A percentile compares a stretch with the other conserved stretches of the same genome.
Evolutionary conservation across 2,888 invertebrate genomes (phyloP).

Genomic region (Chirona hameri): DNA sequence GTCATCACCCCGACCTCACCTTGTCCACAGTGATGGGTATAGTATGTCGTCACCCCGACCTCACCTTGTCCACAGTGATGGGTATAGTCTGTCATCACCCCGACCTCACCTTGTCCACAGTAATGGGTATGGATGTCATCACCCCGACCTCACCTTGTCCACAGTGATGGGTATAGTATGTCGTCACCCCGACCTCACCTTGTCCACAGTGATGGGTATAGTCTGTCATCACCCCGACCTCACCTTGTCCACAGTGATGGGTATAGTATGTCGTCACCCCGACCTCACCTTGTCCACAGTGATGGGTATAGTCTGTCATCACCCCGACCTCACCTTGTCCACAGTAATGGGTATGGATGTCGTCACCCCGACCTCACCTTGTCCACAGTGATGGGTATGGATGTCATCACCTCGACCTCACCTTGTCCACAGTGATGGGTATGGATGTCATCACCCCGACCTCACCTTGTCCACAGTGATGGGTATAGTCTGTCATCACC

Average conservation of each 20-base stretch:
- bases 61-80: background rate
- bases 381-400: background rate
- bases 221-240: background rate
- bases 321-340: background rate
- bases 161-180: conserved; percentile 3
- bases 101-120: background rate
- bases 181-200: background rate
- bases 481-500: background rate
- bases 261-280: background rate
- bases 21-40: background rate
- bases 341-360: background rate
- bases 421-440: background rate
- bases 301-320: background rate
- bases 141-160: background rate
- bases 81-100: background rate
- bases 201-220: background rate
- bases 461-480: background rate
- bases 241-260: background rate
- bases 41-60: background rate
- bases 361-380: background rate
- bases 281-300: background rate
- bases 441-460: background rate
- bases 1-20: background rate
- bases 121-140: background rate
- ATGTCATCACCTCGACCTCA: background rate